Percentiles rank a stretch among this genome's conserved stretches.
These are phyloP conservation scores for Steatornis caripensis DNA, from an alignment of 2,113 vertebrate genomes.

Conservation along the genomic window DNA sequence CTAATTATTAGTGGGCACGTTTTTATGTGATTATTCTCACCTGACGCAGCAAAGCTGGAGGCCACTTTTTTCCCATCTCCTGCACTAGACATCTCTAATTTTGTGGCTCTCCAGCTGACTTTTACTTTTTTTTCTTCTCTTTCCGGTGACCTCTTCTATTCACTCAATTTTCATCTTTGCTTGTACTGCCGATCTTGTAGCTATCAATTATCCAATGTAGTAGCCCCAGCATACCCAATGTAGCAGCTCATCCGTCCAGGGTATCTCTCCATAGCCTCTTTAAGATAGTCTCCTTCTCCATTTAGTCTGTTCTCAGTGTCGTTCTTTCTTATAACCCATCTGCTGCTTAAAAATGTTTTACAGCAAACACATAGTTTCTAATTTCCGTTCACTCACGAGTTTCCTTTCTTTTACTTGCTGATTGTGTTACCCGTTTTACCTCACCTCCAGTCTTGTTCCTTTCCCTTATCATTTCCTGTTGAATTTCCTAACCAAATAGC, in stretches of 20 bases:
- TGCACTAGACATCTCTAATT: background rate
- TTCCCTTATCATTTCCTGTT: slow-evolving; percentile 11
- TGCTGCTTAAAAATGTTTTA: background rate
- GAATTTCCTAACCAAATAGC: background rate
- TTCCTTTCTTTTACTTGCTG: background rate
- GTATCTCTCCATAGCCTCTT: background rate
- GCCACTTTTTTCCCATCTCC: background rate
- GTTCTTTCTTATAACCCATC: background rate
- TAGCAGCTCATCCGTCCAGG: background rate
- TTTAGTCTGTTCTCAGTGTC: accelerated
- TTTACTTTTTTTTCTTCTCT: background rate
- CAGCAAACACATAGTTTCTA: background rate
- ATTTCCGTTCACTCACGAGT: accelerated
- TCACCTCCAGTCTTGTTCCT: background rate
- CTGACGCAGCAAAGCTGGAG: background rate
- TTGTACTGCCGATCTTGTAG: background rate
- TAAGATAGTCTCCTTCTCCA: background rate
- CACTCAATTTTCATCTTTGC: background rate
- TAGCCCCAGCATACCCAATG: background rate
- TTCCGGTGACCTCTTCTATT: background rate
- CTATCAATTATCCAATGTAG: background rate
- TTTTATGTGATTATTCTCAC: background rate
- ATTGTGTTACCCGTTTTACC: background rate
- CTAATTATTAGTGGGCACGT: background rate
- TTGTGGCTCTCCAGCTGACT: background rate